Percentiles rank a stretch among this genome's conserved stretches.
These are phyloP conservation scores for Drosophila diplacantha DNA, from an alignment of 2,888 invertebrate genomes.

Conservation along the genomic window DNA sequence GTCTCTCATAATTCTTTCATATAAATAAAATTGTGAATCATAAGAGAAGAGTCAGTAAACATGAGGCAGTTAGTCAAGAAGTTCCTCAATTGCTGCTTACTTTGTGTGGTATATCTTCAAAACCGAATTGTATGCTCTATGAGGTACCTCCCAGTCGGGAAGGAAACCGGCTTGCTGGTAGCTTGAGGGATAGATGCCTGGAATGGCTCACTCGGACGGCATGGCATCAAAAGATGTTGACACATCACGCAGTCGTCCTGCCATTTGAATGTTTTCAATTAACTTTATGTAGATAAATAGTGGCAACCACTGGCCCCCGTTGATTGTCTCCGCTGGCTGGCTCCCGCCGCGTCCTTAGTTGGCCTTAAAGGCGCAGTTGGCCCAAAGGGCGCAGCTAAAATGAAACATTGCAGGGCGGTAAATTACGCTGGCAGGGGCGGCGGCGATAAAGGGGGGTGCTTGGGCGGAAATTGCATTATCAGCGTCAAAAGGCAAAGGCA, in stretches of 20 bases:
- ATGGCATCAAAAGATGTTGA: slow-evolving; percentile 65
- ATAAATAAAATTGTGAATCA: background rate
- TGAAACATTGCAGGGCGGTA: slow-evolving; percentile 73
- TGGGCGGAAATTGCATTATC: slow-evolving; percentile 76
- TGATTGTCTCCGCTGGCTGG: slow-evolving; percentile 39
- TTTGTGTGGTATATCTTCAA: background rate
- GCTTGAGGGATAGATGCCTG: slow-evolving; percentile 11
- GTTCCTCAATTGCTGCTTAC: background rate
- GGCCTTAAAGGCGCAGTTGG: slow-evolving; percentile 32
- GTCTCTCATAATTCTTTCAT: background rate
- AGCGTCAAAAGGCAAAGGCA: slow-evolving; percentile 67
- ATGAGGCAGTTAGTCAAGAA: background rate
- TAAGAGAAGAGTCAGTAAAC: background rate
- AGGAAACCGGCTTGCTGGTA: too few relatives aligned
- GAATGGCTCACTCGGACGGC: slow-evolving; percentile 5
- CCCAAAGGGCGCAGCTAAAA: slow-evolving; percentile 45
- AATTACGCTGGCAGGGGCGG: slow-evolving; percentile 42
- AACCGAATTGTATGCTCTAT: background rate
- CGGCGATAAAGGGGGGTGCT: slow-evolving; percentile 17
- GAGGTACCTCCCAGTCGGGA: slow-evolving; percentile 4
- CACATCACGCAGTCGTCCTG: slow-evolving; percentile 67
- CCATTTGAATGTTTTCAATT: slow-evolving; percentile 67
- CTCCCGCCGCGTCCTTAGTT: slow-evolving; percentile 9
- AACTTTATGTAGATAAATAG: slow-evolving; percentile 59
- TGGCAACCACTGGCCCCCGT: slow-evolving; percentile 46